Conservation (phyloP, 2,888 invertebrate species). For the Aelia acuminata region DNA sequence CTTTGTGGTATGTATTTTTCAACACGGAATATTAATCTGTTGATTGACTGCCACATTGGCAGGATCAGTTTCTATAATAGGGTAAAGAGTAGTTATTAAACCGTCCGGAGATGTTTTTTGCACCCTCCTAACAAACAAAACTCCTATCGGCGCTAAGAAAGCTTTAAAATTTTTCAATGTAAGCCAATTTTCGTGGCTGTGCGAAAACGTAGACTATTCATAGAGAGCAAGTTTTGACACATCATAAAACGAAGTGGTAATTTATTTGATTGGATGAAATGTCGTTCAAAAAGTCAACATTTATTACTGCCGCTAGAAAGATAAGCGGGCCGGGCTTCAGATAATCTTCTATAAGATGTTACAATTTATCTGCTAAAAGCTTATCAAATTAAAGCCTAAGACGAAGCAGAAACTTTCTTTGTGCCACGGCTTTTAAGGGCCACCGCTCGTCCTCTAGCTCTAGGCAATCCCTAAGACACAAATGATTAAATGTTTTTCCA, state of each 20-base stretch:
- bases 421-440: not conserved
- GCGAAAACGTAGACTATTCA: too few relatives aligned
- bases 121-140: too few relatives aligned
- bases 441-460: not conserved
- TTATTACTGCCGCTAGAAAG: not conserved
- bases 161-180: too few relatives aligned
- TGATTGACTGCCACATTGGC: too few relatives aligned
- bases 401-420: not conserved
- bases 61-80: too few relatives aligned
- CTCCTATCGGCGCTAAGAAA: too few relatives aligned
- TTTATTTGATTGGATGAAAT: not conserved
- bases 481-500: slow-evolving; percentile 16
- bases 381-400: slow-evolving; percentile 7
- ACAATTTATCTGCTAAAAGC: not conserved
- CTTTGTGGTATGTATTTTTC: too few relatives aligned
- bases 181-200: too few relatives aligned
- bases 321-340: not conserved
- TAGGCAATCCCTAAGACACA: not conserved
- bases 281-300: not conserved
- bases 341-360: not conserved
- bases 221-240: too few relatives aligned
- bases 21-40: too few relatives aligned
- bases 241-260: not conserved
- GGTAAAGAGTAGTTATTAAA: too few relatives aligned
- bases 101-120: too few relatives aligned